These are phyloP conservation scores for Odontophorus gujanensis DNA, from an alignment of 2,113 vertebrate genomes.

Conservation along the genomic window DNA sequence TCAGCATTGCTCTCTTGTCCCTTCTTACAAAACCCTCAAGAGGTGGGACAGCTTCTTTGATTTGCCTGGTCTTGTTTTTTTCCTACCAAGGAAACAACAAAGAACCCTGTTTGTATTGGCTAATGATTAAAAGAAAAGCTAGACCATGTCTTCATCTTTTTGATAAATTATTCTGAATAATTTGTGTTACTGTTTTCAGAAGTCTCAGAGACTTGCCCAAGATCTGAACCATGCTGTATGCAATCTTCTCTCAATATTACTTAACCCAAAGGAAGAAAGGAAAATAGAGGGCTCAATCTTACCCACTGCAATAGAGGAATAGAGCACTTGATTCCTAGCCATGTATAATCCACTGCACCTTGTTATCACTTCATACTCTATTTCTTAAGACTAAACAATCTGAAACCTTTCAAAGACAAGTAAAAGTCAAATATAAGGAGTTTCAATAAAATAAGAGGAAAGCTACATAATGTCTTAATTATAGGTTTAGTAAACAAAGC, in stretches of 20 bases:
- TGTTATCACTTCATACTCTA: background rate
- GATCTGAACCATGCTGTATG: background rate
- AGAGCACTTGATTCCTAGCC: background rate
- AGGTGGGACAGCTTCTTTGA: background rate
- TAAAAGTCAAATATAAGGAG: background rate
- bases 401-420: background rate
- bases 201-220: background rate
- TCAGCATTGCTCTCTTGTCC: background rate
- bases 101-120: background rate
- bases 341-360: background rate
- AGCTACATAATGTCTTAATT: background rate
- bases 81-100: background rate
- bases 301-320: background rate
- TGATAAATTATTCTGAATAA: background rate
- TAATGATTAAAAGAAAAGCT: background rate
- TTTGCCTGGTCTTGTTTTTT: background rate
- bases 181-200: background rate
- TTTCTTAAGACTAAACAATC: background rate
- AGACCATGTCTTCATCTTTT: background rate
- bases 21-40: background rate
- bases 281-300: background rate
- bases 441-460: background rate
- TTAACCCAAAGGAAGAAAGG: background rate
- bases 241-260: background rate
- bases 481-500: background rate